Evolutionary conservation across 2,888 invertebrate genomes (phyloP), one percentile per base, ranked within the genome.

Genomic region (Oscheius sp.): DNA sequence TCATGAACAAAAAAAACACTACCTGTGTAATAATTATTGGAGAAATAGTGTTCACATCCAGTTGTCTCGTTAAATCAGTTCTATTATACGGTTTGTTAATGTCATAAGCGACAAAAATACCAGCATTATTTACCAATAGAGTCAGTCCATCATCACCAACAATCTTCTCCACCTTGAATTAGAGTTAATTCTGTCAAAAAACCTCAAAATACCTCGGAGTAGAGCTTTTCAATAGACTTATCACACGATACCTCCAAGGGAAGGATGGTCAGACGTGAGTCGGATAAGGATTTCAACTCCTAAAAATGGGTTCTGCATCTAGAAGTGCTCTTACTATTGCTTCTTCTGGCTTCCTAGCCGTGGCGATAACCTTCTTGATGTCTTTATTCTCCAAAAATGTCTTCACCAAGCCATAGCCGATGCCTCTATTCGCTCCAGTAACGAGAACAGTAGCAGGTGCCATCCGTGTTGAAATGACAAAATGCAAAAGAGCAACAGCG

Each of bases 31-130:
- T 26, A 20, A 75, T 20, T 2, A 72, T 61, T 2, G 70, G 64
- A 26, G 67, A 61, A 26, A 71, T 41, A 0, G 92, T 91, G 86
- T 94, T 94, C 1, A 92, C 90, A 6, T 90, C 89, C 74, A 91
- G 90, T 67, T 91, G 90, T 12, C 92, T 90, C 61, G 91, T 83
- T 77, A 94, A 91, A 0, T 45, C 33, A 2, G 61, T 9, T 8
- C 76, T 68, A 32, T 92, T 90, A 9, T 62, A 54, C 49, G 64
- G 45, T 22, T 54, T 20, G 8, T 26, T 33, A 0, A 36, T 9
- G 28, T 22, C 9, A 30, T 69, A 69, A 2, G 17, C 14, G 14
- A 41, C 47, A 8, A 47, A 57, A 2, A 69, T 65, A 14, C 65
- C 66, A 33, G 66, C 66, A 28, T 66, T 70, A 22, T 70, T 66